Percentiles rank a stretch among this genome's conserved stretches.
phyloP scores from a whole-genome alignment of 2,888 invertebrate species.

The Eristalis arbustorum region DNA sequence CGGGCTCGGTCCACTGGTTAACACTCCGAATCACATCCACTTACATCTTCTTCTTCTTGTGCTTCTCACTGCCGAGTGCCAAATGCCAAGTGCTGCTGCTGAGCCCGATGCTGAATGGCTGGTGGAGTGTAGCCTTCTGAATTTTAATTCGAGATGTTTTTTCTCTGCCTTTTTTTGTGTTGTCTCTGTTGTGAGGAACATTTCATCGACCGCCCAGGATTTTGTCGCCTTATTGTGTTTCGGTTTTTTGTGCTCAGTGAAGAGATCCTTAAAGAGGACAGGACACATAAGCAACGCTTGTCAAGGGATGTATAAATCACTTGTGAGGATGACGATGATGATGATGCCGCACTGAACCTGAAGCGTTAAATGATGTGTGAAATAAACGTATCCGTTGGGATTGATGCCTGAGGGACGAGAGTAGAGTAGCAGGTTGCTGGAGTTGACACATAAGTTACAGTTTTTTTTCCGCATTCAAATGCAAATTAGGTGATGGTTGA shows the following conservation, averaged over 20 bases:
- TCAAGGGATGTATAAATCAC: constrained; percentile 64
- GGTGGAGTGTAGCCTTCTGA: constrained; percentile 51
- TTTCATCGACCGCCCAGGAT: constrained; percentile 69
- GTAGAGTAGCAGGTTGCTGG: constrained; percentile 21
- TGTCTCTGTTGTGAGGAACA: background rate
- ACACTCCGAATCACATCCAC: constrained; percentile 54
- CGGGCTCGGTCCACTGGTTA: constrained; percentile 55
- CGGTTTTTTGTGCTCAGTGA: constrained; percentile 7
- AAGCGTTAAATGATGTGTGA: constrained; percentile 78
- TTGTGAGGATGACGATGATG: constrained; percentile 16
- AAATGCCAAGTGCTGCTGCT: background rate
- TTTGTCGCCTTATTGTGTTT: constrained; percentile 56
- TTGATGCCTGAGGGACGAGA: constrained; percentile 21
- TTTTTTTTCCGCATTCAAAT: constrained; percentile 46
- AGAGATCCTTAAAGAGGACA: constrained; percentile 39
- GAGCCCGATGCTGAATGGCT: constrained; percentile 1
- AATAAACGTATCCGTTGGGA: constrained; percentile 77
- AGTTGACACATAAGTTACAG: constrained; percentile 24
- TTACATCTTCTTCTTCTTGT: constrained; percentile 39
- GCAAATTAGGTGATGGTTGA: constrained; percentile 52
- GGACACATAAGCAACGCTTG: constrained; percentile 37
- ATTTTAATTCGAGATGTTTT: constrained; percentile 49
- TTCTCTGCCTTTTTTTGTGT: constrained; percentile 12
- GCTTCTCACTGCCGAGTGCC: background rate
- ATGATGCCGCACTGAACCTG: constrained; percentile 34